Evolutionary conservation across 1,140 invertebrate genomes (phyloP).

Genomic region (Vanessa tameamea): DNA sequence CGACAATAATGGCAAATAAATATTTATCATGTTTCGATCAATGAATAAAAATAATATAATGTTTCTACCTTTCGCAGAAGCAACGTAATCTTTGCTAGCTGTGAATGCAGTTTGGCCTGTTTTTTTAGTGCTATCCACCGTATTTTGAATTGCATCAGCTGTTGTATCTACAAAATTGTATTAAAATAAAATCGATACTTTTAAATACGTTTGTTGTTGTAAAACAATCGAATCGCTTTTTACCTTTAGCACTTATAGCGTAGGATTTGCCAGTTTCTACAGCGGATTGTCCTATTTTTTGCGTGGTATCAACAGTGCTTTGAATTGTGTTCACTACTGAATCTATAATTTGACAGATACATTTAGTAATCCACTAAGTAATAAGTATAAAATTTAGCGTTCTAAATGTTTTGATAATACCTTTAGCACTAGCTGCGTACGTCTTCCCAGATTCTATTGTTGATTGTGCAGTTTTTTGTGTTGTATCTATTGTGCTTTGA

Average conservation of each 20-base stretch:
- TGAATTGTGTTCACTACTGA: conserved; percentile 38
- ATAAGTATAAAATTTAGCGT: not conserved
- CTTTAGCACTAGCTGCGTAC: conserved; percentile 52
- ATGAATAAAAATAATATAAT: conserved; percentile 3
- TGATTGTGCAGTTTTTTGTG: conserved; percentile 49
- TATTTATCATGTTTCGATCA: not conserved
- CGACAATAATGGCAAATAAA: conserved; percentile 3
- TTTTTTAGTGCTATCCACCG: conserved; percentile 60
- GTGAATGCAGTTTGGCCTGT: conserved; percentile 53
- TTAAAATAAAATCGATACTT: not conserved
- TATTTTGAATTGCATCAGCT: conserved; percentile 46
- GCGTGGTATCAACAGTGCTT: conserved; percentile 53
- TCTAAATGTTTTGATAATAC: conserved; percentile 28
- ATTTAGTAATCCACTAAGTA: not conserved
- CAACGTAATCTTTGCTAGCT: conserved; percentile 52
- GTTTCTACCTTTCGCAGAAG: conserved; percentile 46
- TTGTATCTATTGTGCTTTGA: conserved; percentile 50
- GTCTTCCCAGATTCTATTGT: conserved; percentile 49
- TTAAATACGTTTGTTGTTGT: not conserved
- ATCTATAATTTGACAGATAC: conserved; percentile 16
- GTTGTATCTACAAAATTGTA: conserved; percentile 57
- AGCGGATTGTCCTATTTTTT: conserved; percentile 55
- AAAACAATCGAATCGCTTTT: not conserved
- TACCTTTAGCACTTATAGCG: conserved; percentile 52
- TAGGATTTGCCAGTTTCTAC: conserved; percentile 54